Conservation (phyloP, 2,797 vertebrate genomes). For the Bovichtus variegatus region DNA sequence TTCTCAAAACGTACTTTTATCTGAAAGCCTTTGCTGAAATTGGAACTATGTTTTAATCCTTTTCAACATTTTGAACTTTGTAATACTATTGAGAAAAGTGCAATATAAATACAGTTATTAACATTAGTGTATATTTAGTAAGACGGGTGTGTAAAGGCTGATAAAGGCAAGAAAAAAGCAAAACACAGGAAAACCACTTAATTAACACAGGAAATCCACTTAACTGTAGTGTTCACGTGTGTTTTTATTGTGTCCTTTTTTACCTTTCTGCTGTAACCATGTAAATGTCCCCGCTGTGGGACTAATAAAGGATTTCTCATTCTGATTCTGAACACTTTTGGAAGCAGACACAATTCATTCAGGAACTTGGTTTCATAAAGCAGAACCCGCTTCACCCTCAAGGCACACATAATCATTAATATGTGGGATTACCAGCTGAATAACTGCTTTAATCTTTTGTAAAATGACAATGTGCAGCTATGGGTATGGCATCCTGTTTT, state of each 20-base stretch:
- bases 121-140: background rate
- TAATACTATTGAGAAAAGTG: background rate
- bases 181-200: no score
- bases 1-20: background rate
- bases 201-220: no score
- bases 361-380: background rate
- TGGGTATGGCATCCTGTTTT: conserved; percentile 22
- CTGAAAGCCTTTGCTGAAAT: background rate
- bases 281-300: no score
- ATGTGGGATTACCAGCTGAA: background rate
- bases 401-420: background rate
- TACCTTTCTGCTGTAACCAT: no score
- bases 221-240: no score
- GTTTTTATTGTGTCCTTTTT: no score
- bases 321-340: no score
- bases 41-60: background rate
- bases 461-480: background rate
- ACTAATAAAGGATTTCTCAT: no score
- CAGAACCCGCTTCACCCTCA: background rate
- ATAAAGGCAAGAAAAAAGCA: background rate
- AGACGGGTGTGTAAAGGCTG: background rate
- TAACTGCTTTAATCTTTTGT: background rate
- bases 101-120: background rate
- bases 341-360: background rate
- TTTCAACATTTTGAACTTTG: background rate